A percentile compares a stretch with the other conserved stretches of the same genome.
phyloP scores from a whole-genome alignment of 1,140 invertebrate species.

The Nixonia krombeini region DNA sequence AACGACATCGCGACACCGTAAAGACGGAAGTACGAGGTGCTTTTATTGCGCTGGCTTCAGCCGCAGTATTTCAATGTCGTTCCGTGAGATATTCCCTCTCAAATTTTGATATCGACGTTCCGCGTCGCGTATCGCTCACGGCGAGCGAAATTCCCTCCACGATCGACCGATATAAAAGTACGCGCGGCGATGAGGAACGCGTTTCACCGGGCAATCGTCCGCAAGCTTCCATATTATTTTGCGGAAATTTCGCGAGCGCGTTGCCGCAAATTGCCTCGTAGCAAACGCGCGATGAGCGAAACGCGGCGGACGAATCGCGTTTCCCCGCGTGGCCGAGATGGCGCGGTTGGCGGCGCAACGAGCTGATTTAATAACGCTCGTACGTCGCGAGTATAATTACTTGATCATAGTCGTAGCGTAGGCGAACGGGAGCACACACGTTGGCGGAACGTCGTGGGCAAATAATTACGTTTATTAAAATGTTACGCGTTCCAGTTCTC shows the following conservation, averaged over 20 bases:
- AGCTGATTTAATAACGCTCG: too few relatives aligned
- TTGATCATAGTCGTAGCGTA: background rate
- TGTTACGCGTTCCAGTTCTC: slow-evolving; percentile 63
- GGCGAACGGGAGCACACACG: slow-evolving; percentile 15
- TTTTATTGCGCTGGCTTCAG: slow-evolving; percentile 21
- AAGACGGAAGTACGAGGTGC: slow-evolving; percentile 15
- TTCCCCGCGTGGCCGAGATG: too few relatives aligned
- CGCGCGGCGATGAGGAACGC: background rate
- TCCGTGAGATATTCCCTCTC: slow-evolving; percentile 7
- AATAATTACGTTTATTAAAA: slow-evolving; percentile 64
- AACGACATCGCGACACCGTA: slow-evolving; percentile 17
- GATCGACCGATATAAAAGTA: background rate
- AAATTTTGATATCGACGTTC: slow-evolving; percentile 16
- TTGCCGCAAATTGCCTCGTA: too few relatives aligned
- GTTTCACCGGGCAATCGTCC: too few relatives aligned
- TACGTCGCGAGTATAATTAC: too few relatives aligned
- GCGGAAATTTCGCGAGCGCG: too few relatives aligned
- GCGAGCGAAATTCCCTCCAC: slow-evolving; percentile 9
- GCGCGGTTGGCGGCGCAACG: too few relatives aligned
- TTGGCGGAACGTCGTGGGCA: too few relatives aligned
- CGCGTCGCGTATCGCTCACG: slow-evolving; percentile 2
- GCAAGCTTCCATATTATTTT: too few relatives aligned
- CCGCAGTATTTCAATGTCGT: slow-evolving; percentile 16
- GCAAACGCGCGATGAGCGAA: too few relatives aligned
- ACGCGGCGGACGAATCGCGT: too few relatives aligned